Base-by-base conservation (phyloP, 2,113 vertebrate species). In the Gavia stellata region DNA sequence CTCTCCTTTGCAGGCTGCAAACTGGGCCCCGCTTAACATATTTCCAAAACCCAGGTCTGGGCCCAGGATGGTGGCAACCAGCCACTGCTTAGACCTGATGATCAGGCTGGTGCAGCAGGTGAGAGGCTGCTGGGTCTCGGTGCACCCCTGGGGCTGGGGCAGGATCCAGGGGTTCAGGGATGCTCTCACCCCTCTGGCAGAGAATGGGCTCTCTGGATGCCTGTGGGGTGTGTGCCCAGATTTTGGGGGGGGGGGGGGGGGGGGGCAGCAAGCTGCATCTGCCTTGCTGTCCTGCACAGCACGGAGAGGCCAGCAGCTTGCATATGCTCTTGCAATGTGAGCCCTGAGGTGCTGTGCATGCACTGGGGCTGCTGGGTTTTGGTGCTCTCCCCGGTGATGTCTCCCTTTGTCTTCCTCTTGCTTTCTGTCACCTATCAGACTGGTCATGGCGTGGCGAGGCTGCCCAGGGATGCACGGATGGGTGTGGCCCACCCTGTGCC, bases 1-100 rank as follows among this genome's bases (percentile, higher is more conserved):
- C 19, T 77, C 36, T 79, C 21, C 33, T 63, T 53, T 50, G n/a
- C 92, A 97, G 97, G 85, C 50, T 79, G 81, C 70, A 6, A 94
- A 86, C 21, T 96, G 92, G 93, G 65, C 90, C 29, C 91, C 95
- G 2, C 96, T 98, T 49, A 94, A 75, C 31, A 38, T 93, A 38
- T 85, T 92, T 19, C 96, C 90, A 12, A 92, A 93, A 68, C 93
- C 72, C 56, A 97, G 91, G 61, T 88, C 95, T 8, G 42, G 86
- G 45, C 91, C 88, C 55, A 98, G 96, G 20, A 95, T 79, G 90
- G 90, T 94, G 45, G 98, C 98, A 59, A 92, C 98, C 83, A 98
- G 98, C 16, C 94, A 49, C 36, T 98, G 98, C 70, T 95, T 99
- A 97, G 98, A 98, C 70, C 96, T 99, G 88, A 98, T 93, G 82